Evolutionary conservation across 2,888 invertebrate genomes (phyloP), one percentile per base, ranked within the genome.

Genomic region (Hetaerina titia): DNA sequence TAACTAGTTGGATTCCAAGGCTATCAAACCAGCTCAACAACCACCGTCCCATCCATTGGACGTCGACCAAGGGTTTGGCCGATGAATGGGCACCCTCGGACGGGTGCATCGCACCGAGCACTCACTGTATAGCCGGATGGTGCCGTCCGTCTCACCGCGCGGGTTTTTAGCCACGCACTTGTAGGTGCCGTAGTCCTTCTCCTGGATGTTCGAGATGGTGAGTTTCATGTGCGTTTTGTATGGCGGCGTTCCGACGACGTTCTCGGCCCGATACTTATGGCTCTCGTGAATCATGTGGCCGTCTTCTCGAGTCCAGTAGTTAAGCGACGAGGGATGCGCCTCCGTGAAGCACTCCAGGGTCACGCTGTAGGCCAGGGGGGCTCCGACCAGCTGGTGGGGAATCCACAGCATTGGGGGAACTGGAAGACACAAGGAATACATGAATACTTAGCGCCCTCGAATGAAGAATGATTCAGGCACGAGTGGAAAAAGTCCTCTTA

Each of bases 401-500:
- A 99, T 99, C 98, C 98, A 98, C 95, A 99, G 97, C 98, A 99
- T 98, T 15, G 99, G 99, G 0, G 99, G 98, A 97, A 99, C 99
- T 99, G 97, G 95, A 97, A 97, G 96, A 94, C 95, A 94, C 96
- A 95, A 95, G 31, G 22, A 9, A 31, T n/a, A n/a, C 2, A 5
- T 87, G 0, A n/a, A 87, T 81, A n/a, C 8, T 81, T 81, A 11
- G 1, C 13, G 13, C 81, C 1, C n/a, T 25, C 8, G n/a, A 81
- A 15, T 81, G 81, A 81, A 13, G 31, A 25, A 22, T 25, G 31
- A 87, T 31, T 17, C 2, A 7, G 45, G 25, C 31, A 31, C 25
- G 45, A 87, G 45, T 87, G 25, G 45, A 45, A n/a, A n/a, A n/a
- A n/a, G n/a, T 25, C 15, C 13, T 31, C 13, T 19, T 25, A 4